Evolutionary conservation across 2,113 vertebrate genomes (phyloP).

Genomic region (Oceanodroma tethys): DNA sequence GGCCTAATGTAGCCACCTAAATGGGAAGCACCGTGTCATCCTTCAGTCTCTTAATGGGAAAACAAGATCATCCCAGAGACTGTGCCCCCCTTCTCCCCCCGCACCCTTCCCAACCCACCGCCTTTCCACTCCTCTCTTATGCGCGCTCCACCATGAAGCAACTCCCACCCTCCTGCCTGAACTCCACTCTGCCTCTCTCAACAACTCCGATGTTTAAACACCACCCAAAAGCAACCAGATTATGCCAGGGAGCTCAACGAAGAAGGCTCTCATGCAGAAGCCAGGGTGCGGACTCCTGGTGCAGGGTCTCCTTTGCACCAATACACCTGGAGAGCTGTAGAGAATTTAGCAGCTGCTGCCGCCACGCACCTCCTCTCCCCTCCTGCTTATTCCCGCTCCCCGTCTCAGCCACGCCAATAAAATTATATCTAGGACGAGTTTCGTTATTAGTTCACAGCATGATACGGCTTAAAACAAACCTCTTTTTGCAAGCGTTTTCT

Average conservation of each 20-base stretch:
- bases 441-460: neutral
- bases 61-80: neutral
- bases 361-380: neutral
- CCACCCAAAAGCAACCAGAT: neutral
- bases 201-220: neutral
- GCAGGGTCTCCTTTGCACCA: neutral
- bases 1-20: neutral
- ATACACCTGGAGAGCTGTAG: neutral
- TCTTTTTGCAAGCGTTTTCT: neutral
- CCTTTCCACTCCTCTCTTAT: neutral
- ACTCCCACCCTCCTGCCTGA: neutral
- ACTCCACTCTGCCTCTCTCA: neutral
- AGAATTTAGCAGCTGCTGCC: neutral
- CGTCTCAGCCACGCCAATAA: neutral
- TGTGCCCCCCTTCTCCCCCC: neutral
- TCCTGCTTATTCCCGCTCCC: neutral
- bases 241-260: neutral
- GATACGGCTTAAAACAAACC: neutral
- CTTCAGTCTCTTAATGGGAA: neutral
- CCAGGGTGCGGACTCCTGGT: rapidly evolving
- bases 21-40: neutral
- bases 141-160: neutral
- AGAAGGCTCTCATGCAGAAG: neutral
- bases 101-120: neutral
- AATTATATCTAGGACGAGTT: neutral